phyloP scores from a whole-genome alignment of 1,140 invertebrate genomes.

The Aethina tumida region DNA sequence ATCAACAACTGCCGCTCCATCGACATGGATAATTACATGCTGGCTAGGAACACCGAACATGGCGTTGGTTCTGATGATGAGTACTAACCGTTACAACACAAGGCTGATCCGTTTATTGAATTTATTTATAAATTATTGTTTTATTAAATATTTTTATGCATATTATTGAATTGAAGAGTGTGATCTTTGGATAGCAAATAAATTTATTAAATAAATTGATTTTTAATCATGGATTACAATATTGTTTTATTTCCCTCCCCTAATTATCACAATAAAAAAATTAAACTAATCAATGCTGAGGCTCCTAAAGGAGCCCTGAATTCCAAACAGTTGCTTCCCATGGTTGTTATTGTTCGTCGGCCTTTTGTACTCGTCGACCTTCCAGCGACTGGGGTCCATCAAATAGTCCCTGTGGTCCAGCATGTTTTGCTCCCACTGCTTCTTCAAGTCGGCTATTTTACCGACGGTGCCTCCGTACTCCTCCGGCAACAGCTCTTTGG shows the following conservation, averaged over 20 bases:
- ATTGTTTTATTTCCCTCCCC: too few species aligned
- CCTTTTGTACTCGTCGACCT: slow-evolving; percentile 28
- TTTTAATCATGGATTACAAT: too few species aligned
- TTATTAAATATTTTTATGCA: not conserved
- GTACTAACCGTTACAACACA: slow-evolving; percentile 7
- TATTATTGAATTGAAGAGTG: not conserved
- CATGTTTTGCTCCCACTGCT: slow-evolving; percentile 38
- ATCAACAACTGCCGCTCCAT: slow-evolving; percentile 63
- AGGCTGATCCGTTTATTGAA: slow-evolving; percentile 18
- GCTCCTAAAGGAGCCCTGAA: slow-evolving; percentile 42
- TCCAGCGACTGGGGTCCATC: slow-evolving; percentile 26
- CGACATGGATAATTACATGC: slow-evolving; percentile 67
- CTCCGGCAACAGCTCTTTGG: slow-evolving; percentile 48
- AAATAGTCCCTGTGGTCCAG: slow-evolving; percentile 28
- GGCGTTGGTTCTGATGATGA: slow-evolving; percentile 44
- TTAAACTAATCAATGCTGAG: slow-evolving; percentile 41
- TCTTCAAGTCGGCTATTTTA: slow-evolving; percentile 43
- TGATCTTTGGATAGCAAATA: not conserved
- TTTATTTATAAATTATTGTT: slow-evolving; percentile 1
- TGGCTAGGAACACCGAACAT: slow-evolving; percentile 50
- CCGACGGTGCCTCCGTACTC: slow-evolving; percentile 56
- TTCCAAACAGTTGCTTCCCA: slow-evolving; percentile 24
- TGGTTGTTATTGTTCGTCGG: slow-evolving; percentile 19
- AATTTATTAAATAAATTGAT: slow-evolving; percentile 3
- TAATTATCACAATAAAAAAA: too few species aligned